Percentiles rank a stretch among this genome's conserved stretches.
phyloP scores from a whole-genome alignment of 2,888 invertebrate species.

The Epistrophe eligans region DNA sequence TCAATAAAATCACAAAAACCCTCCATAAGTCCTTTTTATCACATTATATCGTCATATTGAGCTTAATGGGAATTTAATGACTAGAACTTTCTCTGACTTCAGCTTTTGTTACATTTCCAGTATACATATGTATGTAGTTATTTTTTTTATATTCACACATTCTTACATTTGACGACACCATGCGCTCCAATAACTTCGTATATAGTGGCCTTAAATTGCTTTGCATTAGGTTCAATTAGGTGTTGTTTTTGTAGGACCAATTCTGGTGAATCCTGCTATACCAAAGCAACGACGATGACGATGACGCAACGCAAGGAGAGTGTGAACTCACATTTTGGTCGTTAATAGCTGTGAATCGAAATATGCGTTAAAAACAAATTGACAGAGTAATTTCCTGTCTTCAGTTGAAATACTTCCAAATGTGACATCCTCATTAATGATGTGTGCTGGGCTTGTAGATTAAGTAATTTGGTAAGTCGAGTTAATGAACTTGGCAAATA shows the following conservation, averaged over 20 bases:
- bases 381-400: conserved; percentile 51
- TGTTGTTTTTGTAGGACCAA: conserved; percentile 1
- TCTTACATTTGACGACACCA: conserved; percentile 10
- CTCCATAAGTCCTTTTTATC: background rate
- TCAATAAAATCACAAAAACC: conserved; percentile 38
- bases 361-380: conserved; percentile 48
- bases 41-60: conserved; percentile 20
- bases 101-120: background rate
- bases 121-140: too few species aligned
- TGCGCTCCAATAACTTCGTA: background rate
- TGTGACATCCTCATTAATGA: conserved; percentile 44
- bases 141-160: conserved; percentile 2
- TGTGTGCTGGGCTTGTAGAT: background rate
- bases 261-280: background rate
- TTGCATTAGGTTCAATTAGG: conserved; percentile 9
- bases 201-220: conserved; percentile 7
- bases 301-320: too few species aligned
- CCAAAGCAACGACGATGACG: too few species aligned
- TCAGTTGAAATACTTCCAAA: conserved; percentile 28
- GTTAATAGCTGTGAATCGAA: conserved; percentile 9
- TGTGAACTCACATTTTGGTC: background rate
- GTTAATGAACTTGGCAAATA: conserved; percentile 50
- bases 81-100: background rate
- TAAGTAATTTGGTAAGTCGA: conserved; percentile 19
- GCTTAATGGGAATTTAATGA: conserved; percentile 71